Evolutionary conservation across 1,140 invertebrate species (phyloP), one percentile per base, ranked within the genome.

Genomic region (Drosophila punjabiensis): DNA sequence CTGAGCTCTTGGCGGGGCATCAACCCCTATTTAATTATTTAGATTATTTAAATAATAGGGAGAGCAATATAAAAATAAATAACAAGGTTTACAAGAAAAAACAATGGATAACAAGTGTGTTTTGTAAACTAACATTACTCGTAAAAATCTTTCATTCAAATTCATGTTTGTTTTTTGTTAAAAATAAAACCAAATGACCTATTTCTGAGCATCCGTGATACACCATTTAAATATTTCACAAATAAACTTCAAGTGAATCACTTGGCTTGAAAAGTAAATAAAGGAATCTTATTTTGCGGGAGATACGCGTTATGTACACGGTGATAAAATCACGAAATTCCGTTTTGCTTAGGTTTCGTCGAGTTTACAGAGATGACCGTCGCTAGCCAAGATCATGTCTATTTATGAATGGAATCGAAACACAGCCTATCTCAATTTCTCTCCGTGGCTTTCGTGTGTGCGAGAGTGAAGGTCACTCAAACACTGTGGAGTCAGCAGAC

Each of bases 401-500:
- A 56, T 56, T 56, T 56, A 56, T 56, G 55, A 56, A 56, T 56
- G 55, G 9, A 56, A 39, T 52, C 48, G 28, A 52, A 52, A 7
- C 30, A 4, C 30, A 53, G 50, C 30, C 50, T 33, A 33, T 56
- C 55, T 24, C 55, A 56, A 56, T 56, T 56, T 56, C 55, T 56
- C 55, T 52, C 47, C 28, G 47, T 70, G 61, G 61, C 33, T 18
- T 32, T 47, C 47, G 61, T 14, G 20, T 30, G 47, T 18, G 48
- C 28, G 7, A 33, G 18, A 65, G 61, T 70, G 68, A 71, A 71
- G 68, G 68, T 71, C 68, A 71, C 50, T 66, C 16, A 33, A 39
- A 47, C 24, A n/a, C 8, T n/a, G 41, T 30, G 33, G 45, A 74
- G 62, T 74, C 70, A 74, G 37, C 68, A 52, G 55, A 43, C 47